Base-by-base conservation (phyloP, 2,797 vertebrate genomes). In the Parotocinclus haroldoi region DNA sequence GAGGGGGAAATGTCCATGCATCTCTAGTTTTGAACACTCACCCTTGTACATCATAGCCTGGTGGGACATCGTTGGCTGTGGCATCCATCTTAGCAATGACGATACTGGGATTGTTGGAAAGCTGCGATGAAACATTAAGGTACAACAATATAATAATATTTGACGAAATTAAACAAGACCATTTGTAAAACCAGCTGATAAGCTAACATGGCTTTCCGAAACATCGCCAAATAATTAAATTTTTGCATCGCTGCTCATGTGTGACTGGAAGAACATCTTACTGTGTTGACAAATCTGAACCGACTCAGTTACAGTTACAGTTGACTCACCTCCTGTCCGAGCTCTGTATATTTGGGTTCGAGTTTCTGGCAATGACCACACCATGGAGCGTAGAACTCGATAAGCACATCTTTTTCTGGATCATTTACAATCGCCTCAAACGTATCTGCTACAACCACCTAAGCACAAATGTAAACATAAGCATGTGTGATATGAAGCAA, bases 51-150 rank as follows among this genome's bases (percentile, higher is more conserved):
- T 79, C 78, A 14, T 75, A 82, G 53, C 66, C 65, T 16, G 58
- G 19, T 0, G 81, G 83, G n/a, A 82, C 68, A 51, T 84, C 80
- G 7, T 83, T 84, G 45, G 74, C 62, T 0, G 79, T 79, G 50
- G 81, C 81, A 9, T 84, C 81, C 83, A 83, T 83, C 66, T 84
- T 83, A 38, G 80, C 79, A 14, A 84, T 78, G 7, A 82, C 66
- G 38, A 83, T 70, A 18, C 63, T 75, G 42, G 78, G 75, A 48
- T 84, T 71, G 36, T 50, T 44, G 7, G 71, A 62, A 13, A 84
- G 69, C 83, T 83, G 54, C 17, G 12, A 49, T 38, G 1, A 44
- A 3, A 44, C n/a, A 52, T 18, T 9, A 52, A 19, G 42, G 27
- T 2, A 58, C 12, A 18, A 9, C 7, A 7, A 8, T n/a, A n/a